These are phyloP conservation scores for Prenolepis imparis DNA, from an alignment of 2,888 invertebrate genomes.

Conservation along the genomic window DNA sequence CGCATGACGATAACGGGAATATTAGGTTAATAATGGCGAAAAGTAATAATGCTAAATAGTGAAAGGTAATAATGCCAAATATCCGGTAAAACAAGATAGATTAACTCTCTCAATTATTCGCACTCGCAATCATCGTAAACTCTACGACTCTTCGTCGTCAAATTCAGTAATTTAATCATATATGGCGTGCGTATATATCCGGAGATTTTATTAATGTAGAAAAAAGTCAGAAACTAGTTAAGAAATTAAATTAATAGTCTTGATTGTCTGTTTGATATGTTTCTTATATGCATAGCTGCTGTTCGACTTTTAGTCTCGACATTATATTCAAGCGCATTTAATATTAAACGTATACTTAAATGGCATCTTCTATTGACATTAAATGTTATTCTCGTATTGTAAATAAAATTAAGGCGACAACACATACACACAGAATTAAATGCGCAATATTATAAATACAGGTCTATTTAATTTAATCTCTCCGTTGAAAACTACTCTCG, in stretches of 20 bases:
- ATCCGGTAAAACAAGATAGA: slow-evolving; percentile 39
- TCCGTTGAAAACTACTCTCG: neutral
- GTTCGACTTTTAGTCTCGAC: neutral
- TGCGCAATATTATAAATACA: neutral
- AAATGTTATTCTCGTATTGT: neutral
- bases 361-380: neutral
- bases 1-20: neutral
- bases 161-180: slow-evolving; percentile 30
- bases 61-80: slow-evolving; percentile 42
- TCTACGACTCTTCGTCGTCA: neutral
- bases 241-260: neutral
- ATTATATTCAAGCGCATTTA: too few relatives aligned
- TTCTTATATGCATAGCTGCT: neutral
- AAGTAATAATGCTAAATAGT: slow-evolving; percentile 29
- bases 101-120: slow-evolving; percentile 6
- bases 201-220: neutral
- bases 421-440: neutral
- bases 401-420: slow-evolving; percentile 8
- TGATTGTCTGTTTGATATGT: neutral
- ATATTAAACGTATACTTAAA: neutral
- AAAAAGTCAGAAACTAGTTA: neutral
- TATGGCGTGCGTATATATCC: neutral
- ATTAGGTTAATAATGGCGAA: slow-evolving; percentile 24
- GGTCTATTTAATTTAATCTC: slow-evolving; percentile 1
- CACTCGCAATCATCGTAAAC: slow-evolving; percentile 16